A percentile compares a stretch with the other conserved stretches of the same genome.
These are phyloP conservation scores for Dysidea cf. avara DNA, from an alignment of 37 sponge, comb jelly and placozoan genomes.

Conservation along the genomic window DNA sequence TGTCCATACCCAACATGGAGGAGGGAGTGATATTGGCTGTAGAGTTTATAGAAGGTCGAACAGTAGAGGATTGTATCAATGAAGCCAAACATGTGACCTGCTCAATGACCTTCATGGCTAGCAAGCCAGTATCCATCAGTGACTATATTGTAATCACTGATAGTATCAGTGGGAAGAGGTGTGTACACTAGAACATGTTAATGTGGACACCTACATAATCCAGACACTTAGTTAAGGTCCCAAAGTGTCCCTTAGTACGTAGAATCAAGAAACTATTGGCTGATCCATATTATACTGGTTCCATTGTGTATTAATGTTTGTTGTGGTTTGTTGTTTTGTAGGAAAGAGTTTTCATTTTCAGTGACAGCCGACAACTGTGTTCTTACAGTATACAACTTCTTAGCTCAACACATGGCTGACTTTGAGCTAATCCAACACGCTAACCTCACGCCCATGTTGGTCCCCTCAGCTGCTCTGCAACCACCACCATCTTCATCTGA, in stretches of 20 bases:
- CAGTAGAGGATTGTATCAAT: neutral
- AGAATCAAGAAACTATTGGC: too few relatives aligned
- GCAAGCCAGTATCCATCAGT: slow-evolving; percentile 42
- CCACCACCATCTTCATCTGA: neutral
- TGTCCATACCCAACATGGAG: slow-evolving; percentile 15
- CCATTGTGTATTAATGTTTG: neutral
- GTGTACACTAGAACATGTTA: neutral
- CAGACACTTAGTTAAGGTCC: too few relatives aligned
- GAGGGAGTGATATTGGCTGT: slow-evolving; percentile 2
- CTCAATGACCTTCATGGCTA: slow-evolving; percentile 47
- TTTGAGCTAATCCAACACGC: slow-evolving; percentile 3
- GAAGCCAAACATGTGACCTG: slow-evolving; percentile 21
- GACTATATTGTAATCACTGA: slow-evolving; percentile 40
- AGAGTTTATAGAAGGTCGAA: slow-evolving; percentile 13
- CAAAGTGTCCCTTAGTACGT: too few relatives aligned
- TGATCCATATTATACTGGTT: too few relatives aligned
- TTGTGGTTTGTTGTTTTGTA: neutral
- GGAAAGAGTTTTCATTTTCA: slow-evolving; percentile 50
- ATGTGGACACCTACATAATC: neutral
- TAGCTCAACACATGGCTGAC: slow-evolving; percentile 35
- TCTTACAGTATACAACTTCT: slow-evolving; percentile 61
- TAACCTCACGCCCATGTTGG: neutral
- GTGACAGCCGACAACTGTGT: slow-evolving; percentile 72
- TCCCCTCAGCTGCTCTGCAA: neutral
- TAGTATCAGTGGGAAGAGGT: slow-evolving; percentile 40